Base-by-base conservation (phyloP, 2,888 invertebrate species). In the Phaonia tiefii region DNA sequence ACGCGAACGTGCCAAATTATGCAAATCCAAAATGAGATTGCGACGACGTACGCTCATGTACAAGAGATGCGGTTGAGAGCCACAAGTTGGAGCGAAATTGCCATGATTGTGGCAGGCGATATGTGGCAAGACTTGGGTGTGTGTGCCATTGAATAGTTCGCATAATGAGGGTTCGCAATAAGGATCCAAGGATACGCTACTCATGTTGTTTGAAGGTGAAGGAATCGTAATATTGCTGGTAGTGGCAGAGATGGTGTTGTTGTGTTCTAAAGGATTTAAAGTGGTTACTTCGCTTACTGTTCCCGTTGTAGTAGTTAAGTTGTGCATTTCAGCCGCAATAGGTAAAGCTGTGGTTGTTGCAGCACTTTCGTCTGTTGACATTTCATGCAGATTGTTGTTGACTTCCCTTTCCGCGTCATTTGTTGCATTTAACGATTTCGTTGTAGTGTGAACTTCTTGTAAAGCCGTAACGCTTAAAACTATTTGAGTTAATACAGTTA, bases 1-100 rank as follows among this genome's bases (percentile, higher is more conserved):
- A 39, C 86, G 86, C 76, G 87, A 87, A 56, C 90, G 85, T 56
- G 88, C 89, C 75, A 87, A 83, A 79, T 90, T 90, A 75, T 90
- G 90, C 83, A 89, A 86, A 81, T 89, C 89, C 79, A 90, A 84
- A 51, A 90, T 84, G 10, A 90, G 84, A 69, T 88, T 87, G 3
- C 88, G 88, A 5, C 88, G 86, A 20, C 88, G 84, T 22, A 86
- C 86, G 77, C 86, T 89, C 89, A 90, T 88, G 26, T 84, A 79
- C 22, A 90, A 84, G 17, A 89, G 75, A 56, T 87, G 86, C 0
- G 85, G 87, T 3, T 85, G 63, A 2, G 82, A 73, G 1, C 89
- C 89, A 31, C 89, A 89, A 11, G 78, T 49, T 2, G 75, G 7
- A 1, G 83, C 84, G 13, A 88, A 85, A 56, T 85, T 83, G 60